Evolutionary conservation across 1,140 invertebrate genomes (phyloP).

Genomic region (Heterodera carotae): DNA sequence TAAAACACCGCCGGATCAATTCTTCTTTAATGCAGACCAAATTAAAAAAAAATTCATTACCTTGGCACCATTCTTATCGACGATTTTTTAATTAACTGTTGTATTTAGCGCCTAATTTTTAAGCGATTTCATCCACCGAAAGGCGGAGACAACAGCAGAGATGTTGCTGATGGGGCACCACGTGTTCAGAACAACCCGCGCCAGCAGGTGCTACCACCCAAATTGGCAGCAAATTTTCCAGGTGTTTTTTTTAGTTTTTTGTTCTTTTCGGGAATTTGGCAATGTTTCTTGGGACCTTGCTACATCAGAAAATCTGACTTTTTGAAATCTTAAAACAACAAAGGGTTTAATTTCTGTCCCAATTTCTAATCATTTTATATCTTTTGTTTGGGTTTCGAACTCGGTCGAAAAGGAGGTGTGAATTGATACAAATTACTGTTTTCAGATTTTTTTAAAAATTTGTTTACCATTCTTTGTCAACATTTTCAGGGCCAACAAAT

Average conservation of each 20-base stretch:
- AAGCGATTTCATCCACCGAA: background rate
- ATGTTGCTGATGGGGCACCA: constrained; percentile 1
- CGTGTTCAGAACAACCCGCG: background rate
- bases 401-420: no score
- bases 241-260: constrained; percentile 15
- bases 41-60: no score
- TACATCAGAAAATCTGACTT: no score
- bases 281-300: no score
- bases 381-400: no score
- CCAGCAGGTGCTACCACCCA: constrained; percentile 15
- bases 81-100: background rate
- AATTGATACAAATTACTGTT: no score
- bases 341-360: background rate
- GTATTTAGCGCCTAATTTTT: background rate
- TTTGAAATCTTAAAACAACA: no score
- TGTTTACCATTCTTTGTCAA: background rate
- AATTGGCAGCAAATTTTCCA: constrained; percentile 25
- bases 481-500: constrained; percentile 74
- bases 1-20: no score
- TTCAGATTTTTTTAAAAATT: background rate
- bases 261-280: background rate
- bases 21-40: no score
- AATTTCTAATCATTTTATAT: background rate
- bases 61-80: background rate
- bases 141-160: background rate